Base-by-base conservation (phyloP, 2,113 vertebrate genomes). In the Melanocharis versteri region DNA sequence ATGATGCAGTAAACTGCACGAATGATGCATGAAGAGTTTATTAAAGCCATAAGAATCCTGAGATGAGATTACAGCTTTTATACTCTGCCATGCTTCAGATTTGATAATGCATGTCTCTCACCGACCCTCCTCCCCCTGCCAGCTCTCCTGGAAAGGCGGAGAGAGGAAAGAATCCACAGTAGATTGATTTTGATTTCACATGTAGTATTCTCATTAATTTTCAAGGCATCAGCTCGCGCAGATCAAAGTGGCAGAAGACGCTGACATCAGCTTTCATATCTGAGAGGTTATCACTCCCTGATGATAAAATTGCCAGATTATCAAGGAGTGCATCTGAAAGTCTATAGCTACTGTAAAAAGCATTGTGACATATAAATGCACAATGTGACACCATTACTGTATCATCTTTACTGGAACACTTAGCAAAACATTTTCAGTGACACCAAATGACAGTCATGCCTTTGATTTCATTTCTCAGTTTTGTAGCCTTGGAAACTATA, bases 151-250 rank as follows among this genome's bases (percentile, higher is more conserved):
- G 37, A 93, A 89, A 78, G 42, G 75, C 4, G 0, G 69, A 70
- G 68, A 83, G 45, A 75, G 48, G 45, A 54, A 78, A 87, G 83
- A 94, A 88, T 24, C 86, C 91, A 90, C 40, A 92, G 70, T 42
- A 93, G 95, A 98, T 97, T 97, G 96, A 97, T 96, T 97, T 96
- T 94, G 71, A 97, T 95, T 97, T 97, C 90, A 83, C 69, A 93
- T 92, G 83, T 93, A 96, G 88, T 28, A 56, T 90, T 97, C 93
- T 89, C 95, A 97, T 97, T 97, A 97, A 97, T 97, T 98, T 97
- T 97, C 96, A 96, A 94, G 92, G 64, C 95, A 97, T 93, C 97
- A 91, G 39, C 75, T 96, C 28, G 28, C 1, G 16, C 88, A 96
- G 95, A 97, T 93, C 92, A 96, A 95, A 97, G 89, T 30, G 83